Conservation (phyloP, 2,797 vertebrate species). For the Fistularia tabacaria region DNA sequence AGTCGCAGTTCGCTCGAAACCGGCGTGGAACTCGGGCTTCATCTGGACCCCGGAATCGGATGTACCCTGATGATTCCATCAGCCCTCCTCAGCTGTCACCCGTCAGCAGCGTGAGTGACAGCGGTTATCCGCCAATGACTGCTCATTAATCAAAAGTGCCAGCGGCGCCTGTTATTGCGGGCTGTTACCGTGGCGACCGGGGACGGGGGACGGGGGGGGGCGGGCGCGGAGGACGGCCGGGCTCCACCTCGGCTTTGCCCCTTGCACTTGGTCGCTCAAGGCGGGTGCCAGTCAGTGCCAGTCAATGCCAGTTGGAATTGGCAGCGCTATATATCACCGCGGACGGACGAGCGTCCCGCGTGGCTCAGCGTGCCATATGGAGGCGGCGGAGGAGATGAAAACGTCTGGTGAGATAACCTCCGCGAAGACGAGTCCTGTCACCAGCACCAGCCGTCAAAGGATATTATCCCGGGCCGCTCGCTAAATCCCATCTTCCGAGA, state of each 20-base stretch:
- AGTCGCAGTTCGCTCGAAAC: too few relatives aligned
- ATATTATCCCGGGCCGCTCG: not conserved
- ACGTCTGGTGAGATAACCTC: conserved; percentile 23
- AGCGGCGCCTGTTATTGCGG: conserved; percentile 50
- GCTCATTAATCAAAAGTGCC: conserved; percentile 76
- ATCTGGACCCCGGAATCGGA: conserved; percentile 16
- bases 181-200: conserved; percentile 62
- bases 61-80: conserved; percentile 42
- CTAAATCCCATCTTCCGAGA: not conserved
- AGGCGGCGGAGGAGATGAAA: conserved; percentile 20
- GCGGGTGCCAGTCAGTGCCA: conserved; percentile 62
- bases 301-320: conserved; percentile 66
- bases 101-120: conserved; percentile 62
- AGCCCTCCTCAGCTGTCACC: conserved; percentile 52
- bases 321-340: conserved; percentile 57
- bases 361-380: conserved; percentile 26
- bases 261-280: conserved; percentile 39
- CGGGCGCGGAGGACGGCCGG: conserved; percentile 20
- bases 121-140: conserved; percentile 68
- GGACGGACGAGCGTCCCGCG: conserved; percentile 39
- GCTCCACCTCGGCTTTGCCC: conserved; percentile 53
- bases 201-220: not conserved
- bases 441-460: conserved; percentile 2
- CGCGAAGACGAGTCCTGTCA: conserved; percentile 11
- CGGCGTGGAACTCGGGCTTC: too few relatives aligned